Percentiles rank a stretch among this genome's conserved stretches.
phyloP scores from a whole-genome alignment of 2,888 invertebrate genomes.

The Coleophora flavipennella region DNA sequence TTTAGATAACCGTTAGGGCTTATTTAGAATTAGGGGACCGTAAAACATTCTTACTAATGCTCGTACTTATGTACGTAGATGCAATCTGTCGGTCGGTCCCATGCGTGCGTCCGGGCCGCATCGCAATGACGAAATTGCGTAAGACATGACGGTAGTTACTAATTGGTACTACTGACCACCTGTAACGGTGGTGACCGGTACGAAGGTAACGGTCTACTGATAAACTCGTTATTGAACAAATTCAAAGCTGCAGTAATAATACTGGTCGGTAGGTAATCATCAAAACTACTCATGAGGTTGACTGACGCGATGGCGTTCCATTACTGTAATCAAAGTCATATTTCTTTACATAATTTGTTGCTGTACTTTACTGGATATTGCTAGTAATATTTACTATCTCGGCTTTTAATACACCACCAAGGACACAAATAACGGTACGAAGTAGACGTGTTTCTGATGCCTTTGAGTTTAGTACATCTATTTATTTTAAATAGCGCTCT shows the following conservation, averaged over 20 bases:
- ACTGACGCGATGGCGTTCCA: slow-evolving; percentile 6
- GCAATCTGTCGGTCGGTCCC: slow-evolving; percentile 22
- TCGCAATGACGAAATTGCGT: slow-evolving; percentile 45
- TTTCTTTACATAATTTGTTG: neutral
- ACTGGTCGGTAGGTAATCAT: slow-evolving; percentile 31
- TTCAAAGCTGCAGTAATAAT: slow-evolving; percentile 33
- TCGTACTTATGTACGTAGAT: slow-evolving; percentile 22
- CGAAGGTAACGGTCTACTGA: slow-evolving; percentile 44
- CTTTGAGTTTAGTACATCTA: no score
- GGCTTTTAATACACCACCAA: no score
- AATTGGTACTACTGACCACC: slow-evolving; percentile 46
- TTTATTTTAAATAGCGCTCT: no score
- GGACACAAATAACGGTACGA: no score
- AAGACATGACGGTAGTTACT: slow-evolving; percentile 45
- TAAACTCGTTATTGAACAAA: slow-evolving; percentile 54
- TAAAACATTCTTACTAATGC: slow-evolving; percentile 13
- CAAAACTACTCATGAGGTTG: slow-evolving; percentile 14
- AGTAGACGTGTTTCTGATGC: no score
- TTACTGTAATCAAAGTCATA: slow-evolving; percentile 17
- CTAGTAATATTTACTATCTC: neutral
- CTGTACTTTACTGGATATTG: neutral
- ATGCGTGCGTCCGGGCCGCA: slow-evolving; percentile 14
- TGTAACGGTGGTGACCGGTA: slow-evolving; percentile 40
- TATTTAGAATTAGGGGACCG: slow-evolving; percentile 25
- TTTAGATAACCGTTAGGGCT: slow-evolving; percentile 39